Conservation (phyloP, 2,797 vertebrate species). For the Chanos chanos region DNA sequence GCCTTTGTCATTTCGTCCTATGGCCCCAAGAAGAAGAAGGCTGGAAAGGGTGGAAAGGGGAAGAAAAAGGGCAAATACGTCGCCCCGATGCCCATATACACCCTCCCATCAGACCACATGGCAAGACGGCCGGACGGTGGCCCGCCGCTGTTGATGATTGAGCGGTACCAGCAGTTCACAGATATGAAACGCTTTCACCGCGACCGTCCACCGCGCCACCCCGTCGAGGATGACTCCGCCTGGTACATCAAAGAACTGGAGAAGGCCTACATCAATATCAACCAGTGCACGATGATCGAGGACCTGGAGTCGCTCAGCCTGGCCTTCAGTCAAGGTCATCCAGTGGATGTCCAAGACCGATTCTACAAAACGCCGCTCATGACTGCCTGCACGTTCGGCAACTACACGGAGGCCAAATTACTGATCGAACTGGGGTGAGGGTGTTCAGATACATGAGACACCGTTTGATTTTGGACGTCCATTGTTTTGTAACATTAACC, state of each 20-base stretch:
- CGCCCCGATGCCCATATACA: slow-evolving; percentile 68
- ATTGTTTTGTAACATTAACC: no score
- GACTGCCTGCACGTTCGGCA: slow-evolving; percentile 72
- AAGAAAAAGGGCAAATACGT: slow-evolving; percentile 39
- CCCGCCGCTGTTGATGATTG: slow-evolving; percentile 69
- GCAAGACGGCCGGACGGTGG: slow-evolving; percentile 53
- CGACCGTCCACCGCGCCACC: slow-evolving; percentile 67
- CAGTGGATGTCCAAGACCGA: slow-evolving; percentile 73
- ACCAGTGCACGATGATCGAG: slow-evolving; percentile 68
- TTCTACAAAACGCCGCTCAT: slow-evolving; percentile 82
- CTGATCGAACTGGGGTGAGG: slow-evolving; percentile 76
- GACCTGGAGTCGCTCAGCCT: slow-evolving; percentile 76
- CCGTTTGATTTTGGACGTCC: no score
- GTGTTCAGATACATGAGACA: not conserved
- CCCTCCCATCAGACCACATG: slow-evolving; percentile 52
- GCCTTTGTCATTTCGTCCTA: slow-evolving; percentile 69
- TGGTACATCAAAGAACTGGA: slow-evolving; percentile 76
- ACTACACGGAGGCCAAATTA: slow-evolving; percentile 66
- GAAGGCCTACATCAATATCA: slow-evolving; percentile 67
- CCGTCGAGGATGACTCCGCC: slow-evolving; percentile 75
- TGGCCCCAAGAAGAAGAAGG: slow-evolving; percentile 59
- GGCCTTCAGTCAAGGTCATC: slow-evolving; percentile 71
- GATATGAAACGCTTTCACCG: slow-evolving; percentile 56
- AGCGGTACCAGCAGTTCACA: slow-evolving; percentile 57
- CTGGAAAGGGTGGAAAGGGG: slow-evolving; percentile 51